These are phyloP conservation scores for Drosophila phalerata DNA, from an alignment of 2,888 invertebrate genomes.

Conservation along the genomic window DNA sequence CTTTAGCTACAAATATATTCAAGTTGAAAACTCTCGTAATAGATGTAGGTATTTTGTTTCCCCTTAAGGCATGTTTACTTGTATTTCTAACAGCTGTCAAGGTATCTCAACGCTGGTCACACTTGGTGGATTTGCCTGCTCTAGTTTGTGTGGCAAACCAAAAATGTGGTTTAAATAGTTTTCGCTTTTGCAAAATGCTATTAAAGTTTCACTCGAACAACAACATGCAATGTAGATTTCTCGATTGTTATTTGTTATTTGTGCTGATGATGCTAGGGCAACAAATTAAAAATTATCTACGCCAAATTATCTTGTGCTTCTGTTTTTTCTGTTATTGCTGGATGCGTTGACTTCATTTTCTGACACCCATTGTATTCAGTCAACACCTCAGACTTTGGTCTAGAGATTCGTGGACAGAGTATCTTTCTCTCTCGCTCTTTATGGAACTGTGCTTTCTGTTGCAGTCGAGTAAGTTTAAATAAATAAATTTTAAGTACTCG, in stretches of 20 bases:
- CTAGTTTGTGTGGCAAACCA: conserved; percentile 41
- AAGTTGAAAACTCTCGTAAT: neutral
- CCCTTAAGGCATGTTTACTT: neutral
- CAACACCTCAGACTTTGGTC: conserved; percentile 24
- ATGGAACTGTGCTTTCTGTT: conserved; percentile 62
- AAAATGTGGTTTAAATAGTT: conserved; percentile 50
- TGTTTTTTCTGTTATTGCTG: conserved; percentile 27
- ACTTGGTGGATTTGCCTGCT: conserved; percentile 54
- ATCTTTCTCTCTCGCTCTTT: conserved; percentile 2
- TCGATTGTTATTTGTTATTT: conserved; percentile 41
- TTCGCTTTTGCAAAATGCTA: conserved; percentile 61
- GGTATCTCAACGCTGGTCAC: conserved; percentile 50
- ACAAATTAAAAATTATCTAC: conserved; percentile 64
- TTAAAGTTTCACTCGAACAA: conserved; percentile 40
- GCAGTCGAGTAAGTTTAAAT: conserved; percentile 59
- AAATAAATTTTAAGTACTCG: conserved; percentile 53
- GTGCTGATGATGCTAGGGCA: conserved; percentile 34
- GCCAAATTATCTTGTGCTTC: conserved; percentile 55
- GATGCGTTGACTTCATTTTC: conserved; percentile 50
- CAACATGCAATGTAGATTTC: conserved; percentile 61
- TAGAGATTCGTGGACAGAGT: conserved; percentile 12
- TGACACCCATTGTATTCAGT: conserved; percentile 57
- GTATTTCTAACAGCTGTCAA: conserved; percentile 4
- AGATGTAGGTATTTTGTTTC: neutral
- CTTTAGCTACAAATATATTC: neutral